Base-by-base conservation (phyloP, 1,140 invertebrate genomes). In the Diploscapter pachys region DNA sequence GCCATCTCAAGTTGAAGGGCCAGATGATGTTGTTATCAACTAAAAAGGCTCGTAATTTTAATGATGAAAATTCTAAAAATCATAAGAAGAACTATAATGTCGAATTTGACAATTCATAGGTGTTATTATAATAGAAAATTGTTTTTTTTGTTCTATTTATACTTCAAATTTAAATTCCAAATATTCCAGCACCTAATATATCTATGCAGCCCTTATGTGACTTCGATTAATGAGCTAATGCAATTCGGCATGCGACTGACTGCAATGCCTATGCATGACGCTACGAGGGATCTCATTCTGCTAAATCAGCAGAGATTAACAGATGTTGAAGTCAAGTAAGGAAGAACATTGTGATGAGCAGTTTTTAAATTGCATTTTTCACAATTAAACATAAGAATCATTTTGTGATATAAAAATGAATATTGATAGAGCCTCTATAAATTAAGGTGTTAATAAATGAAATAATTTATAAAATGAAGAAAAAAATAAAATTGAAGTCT, bases 201-300 rank as follows among this genome's bases (percentile, higher is more conserved):
- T 49, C 57, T 83, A 4, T 81, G 81, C 62, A 82, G 82, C 11
- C 82, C 82, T 4, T 83, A 83, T 75, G 82, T 84, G 6, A 84
- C 82, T 3, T 79, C 72, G 52, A 84, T 84, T 4, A 79, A 81
- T 11, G 82, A 83, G 68, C 80, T 83, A 4, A 63, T 84, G 51
- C 79, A 82, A 65, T 85, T 79, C 66, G 94, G 94, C 3, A 89
- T 98, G 3, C 95, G 92, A 82, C 91, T 98, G 72, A 95, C 73
- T 92, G 95, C 98, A 86, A 94, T 98, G 78, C 95, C 95, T 3
- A 89, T 98, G 8, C 95, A 98, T 86, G 96, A 98, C 86, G 93
- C 95, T 0, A 98, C 95, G 2, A 89, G 95, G 79, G 96, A 98
- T 88, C 88, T 98, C 76, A 94, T 98, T 6, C 89, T 98, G 55